Evolutionary conservation across 2,113 vertebrate species (phyloP).

Genomic region (Phrynosoma blainvillii): DNA sequence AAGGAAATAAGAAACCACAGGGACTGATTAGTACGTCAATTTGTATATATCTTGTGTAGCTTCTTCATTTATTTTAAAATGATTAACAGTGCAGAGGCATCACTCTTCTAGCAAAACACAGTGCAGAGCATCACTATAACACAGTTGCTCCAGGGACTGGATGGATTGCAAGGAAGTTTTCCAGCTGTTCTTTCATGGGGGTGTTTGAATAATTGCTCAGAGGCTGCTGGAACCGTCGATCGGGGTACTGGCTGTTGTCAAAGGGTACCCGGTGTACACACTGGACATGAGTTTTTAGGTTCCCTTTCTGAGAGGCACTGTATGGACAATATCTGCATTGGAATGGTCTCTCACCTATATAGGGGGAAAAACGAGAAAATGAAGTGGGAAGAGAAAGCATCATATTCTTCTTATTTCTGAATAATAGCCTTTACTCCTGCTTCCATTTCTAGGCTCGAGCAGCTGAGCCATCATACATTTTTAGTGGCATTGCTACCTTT

Average conservation of each 20-base stretch:
- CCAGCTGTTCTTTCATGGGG: slow-evolving; percentile 43
- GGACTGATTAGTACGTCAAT: slow-evolving; percentile 68
- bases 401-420: slow-evolving; percentile 40
- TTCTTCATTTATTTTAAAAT: slow-evolving; percentile 65
- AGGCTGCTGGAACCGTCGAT: slow-evolving; percentile 50
- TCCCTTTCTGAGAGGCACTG: slow-evolving; percentile 90
- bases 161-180: slow-evolving; percentile 45
- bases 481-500: neutral
- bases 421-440: neutral
- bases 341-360: slow-evolving; percentile 84
- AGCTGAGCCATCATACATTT: neutral
- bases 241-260: slow-evolving; percentile 73
- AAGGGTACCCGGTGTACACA: slow-evolving; percentile 74
- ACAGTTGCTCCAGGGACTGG: slow-evolving; percentile 42
- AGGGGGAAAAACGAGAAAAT: slow-evolving; percentile 50
- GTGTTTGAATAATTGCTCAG: slow-evolving; percentile 53
- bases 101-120: slow-evolving; percentile 45
- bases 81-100: slow-evolving; percentile 46
- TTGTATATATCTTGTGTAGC: slow-evolving; percentile 63
- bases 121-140: slow-evolving; percentile 12
- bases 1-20: slow-evolving; percentile 68
- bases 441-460: neutral
- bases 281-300: slow-evolving; percentile 81
- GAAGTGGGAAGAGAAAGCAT: slow-evolving; percentile 30
- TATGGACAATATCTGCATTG: slow-evolving; percentile 80